Percentiles rank a stretch among this genome's conserved stretches.
phyloP scores from a whole-genome alignment of 92 coral and sea anemone genomes.

The Parazoanthus atlanticus region DNA sequence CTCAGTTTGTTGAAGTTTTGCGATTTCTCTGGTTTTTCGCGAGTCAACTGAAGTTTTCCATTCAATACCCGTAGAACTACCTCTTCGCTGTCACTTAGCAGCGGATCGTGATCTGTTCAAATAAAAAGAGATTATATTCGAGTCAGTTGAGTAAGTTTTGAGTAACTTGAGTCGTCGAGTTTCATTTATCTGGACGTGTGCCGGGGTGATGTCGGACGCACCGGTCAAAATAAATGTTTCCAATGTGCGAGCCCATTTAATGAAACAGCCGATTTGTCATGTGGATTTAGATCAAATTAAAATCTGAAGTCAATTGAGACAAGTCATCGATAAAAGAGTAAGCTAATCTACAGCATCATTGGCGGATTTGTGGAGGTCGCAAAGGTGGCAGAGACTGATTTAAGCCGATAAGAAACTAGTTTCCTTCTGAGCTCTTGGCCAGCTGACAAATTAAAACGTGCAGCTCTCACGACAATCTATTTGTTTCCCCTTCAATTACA shows the following conservation, averaged over 20 bases:
- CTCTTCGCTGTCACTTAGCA: slow-evolving; percentile 17
- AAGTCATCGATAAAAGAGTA: slow-evolving; percentile 2
- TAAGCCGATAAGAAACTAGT: not conserved
- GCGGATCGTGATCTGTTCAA: slow-evolving; percentile 11
- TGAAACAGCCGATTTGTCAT: slow-evolving; percentile 14
- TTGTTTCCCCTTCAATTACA: not conserved
- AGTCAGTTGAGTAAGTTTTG: not conserved
- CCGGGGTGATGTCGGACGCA: not conserved
- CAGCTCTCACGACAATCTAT: not conserved
- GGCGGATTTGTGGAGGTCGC: not conserved
- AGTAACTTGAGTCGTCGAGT: not conserved
- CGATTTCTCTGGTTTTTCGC: slow-evolving; percentile 2
- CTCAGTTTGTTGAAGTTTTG: not conserved
- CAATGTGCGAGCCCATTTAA: not conserved
- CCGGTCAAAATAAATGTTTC: slow-evolving; percentile 19
- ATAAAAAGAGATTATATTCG: not conserved
- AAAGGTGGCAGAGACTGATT: not conserved
- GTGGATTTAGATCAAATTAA: slow-evolving; percentile 19
- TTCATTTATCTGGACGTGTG: not conserved
- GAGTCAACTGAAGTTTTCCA: slow-evolving; percentile 32
- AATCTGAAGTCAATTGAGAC: not conserved
- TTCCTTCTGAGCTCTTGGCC: not conserved
- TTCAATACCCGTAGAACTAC: slow-evolving; percentile 28
- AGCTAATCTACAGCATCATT: slow-evolving; percentile 4
- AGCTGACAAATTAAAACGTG: slow-evolving; percentile 12